A percentile compares a stretch with the other conserved stretches of the same genome.
phyloP scores from a whole-genome alignment of 92 coral and sea anemone genomes.

The Zoanthus sansibaricus region DNA sequence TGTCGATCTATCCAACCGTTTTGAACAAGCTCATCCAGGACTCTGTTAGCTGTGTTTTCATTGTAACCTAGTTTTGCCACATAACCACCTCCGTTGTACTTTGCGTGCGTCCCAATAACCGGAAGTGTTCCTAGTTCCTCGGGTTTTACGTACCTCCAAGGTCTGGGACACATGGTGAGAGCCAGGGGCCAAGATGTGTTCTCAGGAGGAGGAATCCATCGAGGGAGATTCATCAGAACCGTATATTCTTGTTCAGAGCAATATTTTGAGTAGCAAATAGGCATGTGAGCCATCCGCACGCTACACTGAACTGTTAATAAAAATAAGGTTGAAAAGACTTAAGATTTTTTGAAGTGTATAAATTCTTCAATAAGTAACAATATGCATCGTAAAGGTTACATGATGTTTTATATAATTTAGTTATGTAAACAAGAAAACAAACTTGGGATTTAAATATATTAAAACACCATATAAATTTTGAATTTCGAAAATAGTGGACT shows the following conservation, averaged over 20 bases:
- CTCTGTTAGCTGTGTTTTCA: conserved; percentile 23
- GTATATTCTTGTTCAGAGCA: conserved; percentile 30
- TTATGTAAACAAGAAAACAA: too few species aligned
- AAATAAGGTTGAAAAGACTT: neutral
- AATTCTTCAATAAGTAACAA: neutral
- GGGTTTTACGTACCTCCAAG: conserved; percentile 3
- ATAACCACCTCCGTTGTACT: conserved; percentile 56
- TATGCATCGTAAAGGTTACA: too few species aligned
- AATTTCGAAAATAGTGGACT: too few species aligned
- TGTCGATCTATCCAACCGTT: conserved; percentile 63
- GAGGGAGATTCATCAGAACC: neutral
- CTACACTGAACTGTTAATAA: conserved; percentile 3
- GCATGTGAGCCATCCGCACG: neutral
- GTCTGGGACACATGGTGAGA: neutral
- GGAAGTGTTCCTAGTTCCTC: conserved; percentile 7
- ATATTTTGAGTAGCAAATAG: too few species aligned
- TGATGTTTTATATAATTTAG: too few species aligned
- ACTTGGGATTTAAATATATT: too few species aligned
- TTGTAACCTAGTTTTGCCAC: conserved; percentile 58
- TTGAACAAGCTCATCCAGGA: conserved; percentile 26
- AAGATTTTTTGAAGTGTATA: neutral
- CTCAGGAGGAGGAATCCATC: conserved; percentile 18
- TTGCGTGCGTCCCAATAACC: conserved; percentile 26
- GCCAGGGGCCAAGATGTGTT: conserved; percentile 10
- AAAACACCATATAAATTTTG: too few species aligned